Conservation (phyloP, 2,797 vertebrate genomes). For the Myotis vivesi region DNA sequence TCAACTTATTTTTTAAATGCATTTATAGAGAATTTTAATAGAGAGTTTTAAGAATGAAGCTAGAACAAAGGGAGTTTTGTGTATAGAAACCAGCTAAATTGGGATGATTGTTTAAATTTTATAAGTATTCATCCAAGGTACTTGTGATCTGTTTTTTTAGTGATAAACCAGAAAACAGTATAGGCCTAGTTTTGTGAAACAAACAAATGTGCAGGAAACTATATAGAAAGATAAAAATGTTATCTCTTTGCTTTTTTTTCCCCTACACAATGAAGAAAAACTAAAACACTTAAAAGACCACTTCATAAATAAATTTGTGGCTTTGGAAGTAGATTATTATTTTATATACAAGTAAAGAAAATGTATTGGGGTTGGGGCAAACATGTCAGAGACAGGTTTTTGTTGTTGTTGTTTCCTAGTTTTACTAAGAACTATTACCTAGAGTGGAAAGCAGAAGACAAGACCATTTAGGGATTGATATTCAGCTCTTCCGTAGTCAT, state of each 20-base stretch:
- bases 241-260: neutral
- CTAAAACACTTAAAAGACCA: neutral
- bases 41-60: neutral
- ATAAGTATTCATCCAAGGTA: neutral
- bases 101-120: neutral
- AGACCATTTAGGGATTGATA: neutral
- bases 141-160: neutral
- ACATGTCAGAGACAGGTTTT: neutral
- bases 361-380: neutral
- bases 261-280: constrained; percentile 1
- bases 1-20: neutral
- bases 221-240: neutral
- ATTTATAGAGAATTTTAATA: neutral
- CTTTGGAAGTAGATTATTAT: constrained; percentile 30
- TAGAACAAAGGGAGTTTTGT: neutral
- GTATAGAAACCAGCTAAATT: constrained; percentile 7
- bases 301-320: neutral
- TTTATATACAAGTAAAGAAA: neutral
- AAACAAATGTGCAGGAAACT: neutral
- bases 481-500: neutral
- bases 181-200: neutral
- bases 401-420: neutral
- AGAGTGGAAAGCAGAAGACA: neutral
- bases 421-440: neutral
- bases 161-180: neutral